Evolutionary conservation across 2,113 vertebrate genomes (phyloP).

Genomic region (Falco punctatus): DNA sequence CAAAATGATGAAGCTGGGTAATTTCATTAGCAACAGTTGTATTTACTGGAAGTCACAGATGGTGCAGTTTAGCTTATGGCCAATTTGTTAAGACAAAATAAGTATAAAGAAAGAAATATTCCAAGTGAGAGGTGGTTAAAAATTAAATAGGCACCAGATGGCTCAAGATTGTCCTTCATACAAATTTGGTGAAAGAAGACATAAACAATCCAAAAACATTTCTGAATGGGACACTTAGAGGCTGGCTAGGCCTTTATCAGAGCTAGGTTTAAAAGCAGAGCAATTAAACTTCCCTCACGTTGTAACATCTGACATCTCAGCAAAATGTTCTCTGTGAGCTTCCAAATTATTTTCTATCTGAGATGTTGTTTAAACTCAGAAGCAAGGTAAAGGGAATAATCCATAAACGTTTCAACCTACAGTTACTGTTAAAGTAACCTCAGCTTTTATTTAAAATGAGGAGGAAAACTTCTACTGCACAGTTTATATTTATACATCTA

Average conservation of each 20-base stretch:
- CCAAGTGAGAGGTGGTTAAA: conserved; percentile 86
- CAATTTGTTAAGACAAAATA: conserved; percentile 87
- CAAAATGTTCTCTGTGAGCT: not conserved
- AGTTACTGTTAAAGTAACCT: not conserved
- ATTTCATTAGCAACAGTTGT: conserved; percentile 98
- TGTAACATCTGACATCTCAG: not conserved
- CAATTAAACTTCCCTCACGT: not conserved
- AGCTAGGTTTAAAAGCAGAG: conserved; percentile 47
- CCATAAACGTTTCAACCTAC: not conserved
- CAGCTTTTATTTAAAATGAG: not conserved
- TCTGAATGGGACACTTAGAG: conserved; percentile 69
- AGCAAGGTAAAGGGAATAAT: not conserved
- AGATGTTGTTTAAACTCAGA: not conserved
- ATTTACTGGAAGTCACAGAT: conserved; percentile 91
- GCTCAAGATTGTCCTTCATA: conserved; percentile 81
- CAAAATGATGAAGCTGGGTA: conserved; percentile 96
- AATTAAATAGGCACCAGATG: conserved; percentile 86
- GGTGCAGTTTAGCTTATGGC: conserved; percentile 87
- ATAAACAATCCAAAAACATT: conserved; percentile 71
- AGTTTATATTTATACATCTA: not conserved
- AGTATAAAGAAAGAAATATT: conserved; percentile 85
- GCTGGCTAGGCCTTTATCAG: conserved; percentile 62
- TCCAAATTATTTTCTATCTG: not conserved
- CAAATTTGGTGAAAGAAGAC: conserved; percentile 80
- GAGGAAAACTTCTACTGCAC: not conserved